Evolutionary conservation across 2,888 invertebrate species (phyloP).

Genomic region (Rhabditoides inermis): DNA sequence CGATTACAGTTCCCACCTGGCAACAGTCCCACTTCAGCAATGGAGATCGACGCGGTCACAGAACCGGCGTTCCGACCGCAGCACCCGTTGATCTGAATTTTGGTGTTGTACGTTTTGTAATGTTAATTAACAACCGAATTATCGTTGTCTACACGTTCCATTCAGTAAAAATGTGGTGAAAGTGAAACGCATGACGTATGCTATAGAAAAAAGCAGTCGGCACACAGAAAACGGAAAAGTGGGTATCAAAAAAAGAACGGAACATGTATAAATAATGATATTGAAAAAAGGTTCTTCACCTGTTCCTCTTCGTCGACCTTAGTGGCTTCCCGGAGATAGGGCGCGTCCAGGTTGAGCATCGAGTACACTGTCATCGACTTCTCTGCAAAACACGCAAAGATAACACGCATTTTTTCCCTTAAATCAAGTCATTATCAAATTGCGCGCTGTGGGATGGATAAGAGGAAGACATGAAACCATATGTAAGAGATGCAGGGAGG

Average conservation of each 20-base stretch:
- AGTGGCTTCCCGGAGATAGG: constrained; percentile 38
- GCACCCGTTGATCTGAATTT: constrained; percentile 22
- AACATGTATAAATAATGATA: not conserved
- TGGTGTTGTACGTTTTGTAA: not conserved
- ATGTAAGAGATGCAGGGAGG: too few relatives aligned
- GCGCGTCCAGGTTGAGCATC: constrained; percentile 45
- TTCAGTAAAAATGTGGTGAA: not conserved
- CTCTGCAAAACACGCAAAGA: constrained; percentile 34
- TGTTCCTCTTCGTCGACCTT: constrained; percentile 35
- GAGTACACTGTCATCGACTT: constrained; percentile 39
- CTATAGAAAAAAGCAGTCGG: not conserved
- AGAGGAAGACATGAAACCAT: too few relatives aligned
- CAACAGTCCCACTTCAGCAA: constrained; percentile 38
- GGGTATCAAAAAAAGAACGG: not conserved
- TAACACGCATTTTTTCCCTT: too few relatives aligned
- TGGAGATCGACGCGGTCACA: constrained; percentile 24
- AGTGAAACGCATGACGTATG: not conserved
- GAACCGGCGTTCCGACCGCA: constrained; percentile 25
- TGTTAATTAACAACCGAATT: not conserved
- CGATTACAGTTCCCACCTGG: constrained; percentile 19
- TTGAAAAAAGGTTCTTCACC: constrained; percentile 8
- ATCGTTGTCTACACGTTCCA: not conserved
- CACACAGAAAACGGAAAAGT: not conserved
- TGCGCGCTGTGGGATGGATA: too few relatives aligned
- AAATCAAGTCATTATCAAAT: too few relatives aligned